Conservation (phyloP, 2,797 vertebrate genomes). For the Pyrocephalus nanus region DNA sequence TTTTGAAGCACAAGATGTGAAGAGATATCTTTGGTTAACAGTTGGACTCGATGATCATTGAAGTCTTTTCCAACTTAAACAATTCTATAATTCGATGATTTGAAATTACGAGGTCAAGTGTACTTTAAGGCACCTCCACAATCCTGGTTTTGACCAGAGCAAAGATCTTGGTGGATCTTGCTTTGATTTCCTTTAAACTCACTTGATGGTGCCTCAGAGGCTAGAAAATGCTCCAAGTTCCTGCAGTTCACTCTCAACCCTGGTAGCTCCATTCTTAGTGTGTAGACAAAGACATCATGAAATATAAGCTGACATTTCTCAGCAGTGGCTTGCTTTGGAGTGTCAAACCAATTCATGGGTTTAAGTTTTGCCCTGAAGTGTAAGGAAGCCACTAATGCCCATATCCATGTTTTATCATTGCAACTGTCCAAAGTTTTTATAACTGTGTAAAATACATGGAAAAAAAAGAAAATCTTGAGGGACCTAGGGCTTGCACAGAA, state of each 20-base stretch:
- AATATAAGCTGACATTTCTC: background rate
- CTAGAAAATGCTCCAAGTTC: background rate
- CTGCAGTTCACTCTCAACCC: background rate
- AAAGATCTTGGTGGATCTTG: background rate
- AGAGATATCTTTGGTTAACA: background rate
- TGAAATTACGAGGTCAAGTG: background rate
- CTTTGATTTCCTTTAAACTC: background rate
- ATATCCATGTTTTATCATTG: background rate
- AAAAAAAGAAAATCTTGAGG: background rate
- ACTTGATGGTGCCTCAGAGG: background rate
- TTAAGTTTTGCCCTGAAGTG: background rate
- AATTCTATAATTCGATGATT: background rate
- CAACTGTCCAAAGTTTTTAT: background rate
- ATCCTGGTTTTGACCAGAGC: background rate
- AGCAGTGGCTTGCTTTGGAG: background rate
- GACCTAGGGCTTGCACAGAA: background rate
- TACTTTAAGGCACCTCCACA: background rate
- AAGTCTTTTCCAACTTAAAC: background rate
- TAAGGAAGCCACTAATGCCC: background rate
- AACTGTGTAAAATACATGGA: background rate
- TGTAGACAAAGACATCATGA: background rate
- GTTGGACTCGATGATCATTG: rapidly evolving
- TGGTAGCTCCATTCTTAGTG: background rate
- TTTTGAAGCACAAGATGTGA: background rate
- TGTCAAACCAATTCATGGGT: background rate